Percentiles rank a stretch among this genome's conserved stretches.
These are phyloP conservation scores for Panzeria rudis DNA, from an alignment of 2,888 invertebrate species.

Conservation along the genomic window DNA sequence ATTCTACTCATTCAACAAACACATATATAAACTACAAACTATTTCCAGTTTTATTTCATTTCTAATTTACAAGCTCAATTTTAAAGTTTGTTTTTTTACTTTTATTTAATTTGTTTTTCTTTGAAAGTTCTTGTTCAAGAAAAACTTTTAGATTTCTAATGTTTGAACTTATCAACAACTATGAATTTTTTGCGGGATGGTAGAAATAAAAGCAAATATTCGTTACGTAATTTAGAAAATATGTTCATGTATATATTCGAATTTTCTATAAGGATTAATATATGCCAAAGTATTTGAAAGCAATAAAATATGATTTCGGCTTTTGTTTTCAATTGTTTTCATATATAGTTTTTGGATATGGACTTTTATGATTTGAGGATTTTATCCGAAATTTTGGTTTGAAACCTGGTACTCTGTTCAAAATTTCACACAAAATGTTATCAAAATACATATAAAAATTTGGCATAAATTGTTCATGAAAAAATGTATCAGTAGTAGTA, in stretches of 20 bases:
- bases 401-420: too few relatives aligned
- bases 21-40: not conserved
- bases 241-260: not conserved
- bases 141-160: conserved; percentile 25
- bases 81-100: not conserved
- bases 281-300: not conserved
- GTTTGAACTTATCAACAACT: not conserved
- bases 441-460: too few relatives aligned
- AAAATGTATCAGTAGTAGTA: too few relatives aligned
- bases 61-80: conserved; percentile 37
- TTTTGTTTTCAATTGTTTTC: not conserved
- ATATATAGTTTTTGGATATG: too few relatives aligned
- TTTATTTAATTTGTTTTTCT: conserved; percentile 4
- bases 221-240: conserved; percentile 14
- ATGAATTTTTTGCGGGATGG: not conserved
- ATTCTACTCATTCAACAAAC: not conserved
- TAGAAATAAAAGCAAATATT: conserved; percentile 3
- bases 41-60: conserved; percentile 22
- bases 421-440: too few relatives aligned
- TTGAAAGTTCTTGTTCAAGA: conserved; percentile 22
- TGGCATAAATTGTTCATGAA: too few relatives aligned
- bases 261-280: not conserved
- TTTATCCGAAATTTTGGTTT: too few relatives aligned
- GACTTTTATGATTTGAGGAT: too few relatives aligned
- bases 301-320: not conserved